Evolutionary conservation across 64 coral and sea anemone genomes (phyloP).

Genomic region (Pocillopora damicornis): DNA sequence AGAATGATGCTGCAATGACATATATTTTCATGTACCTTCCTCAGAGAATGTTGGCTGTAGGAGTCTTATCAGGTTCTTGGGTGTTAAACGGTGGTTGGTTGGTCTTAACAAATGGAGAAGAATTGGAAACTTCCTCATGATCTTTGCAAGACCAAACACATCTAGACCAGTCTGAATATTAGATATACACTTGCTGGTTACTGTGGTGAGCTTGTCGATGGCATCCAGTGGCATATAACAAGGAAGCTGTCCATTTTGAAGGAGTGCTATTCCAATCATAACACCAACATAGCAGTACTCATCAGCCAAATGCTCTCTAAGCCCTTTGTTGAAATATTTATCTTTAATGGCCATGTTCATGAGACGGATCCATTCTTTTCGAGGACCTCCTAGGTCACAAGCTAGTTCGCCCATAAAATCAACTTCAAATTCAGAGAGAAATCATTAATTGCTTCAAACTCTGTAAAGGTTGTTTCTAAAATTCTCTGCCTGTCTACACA

Average conservation of each 20-base stretch:
- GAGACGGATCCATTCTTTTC: slow-evolving; percentile 32
- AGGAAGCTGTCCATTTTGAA: slow-evolving; percentile 43
- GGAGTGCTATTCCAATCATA: slow-evolving; percentile 30
- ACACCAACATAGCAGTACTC: slow-evolving; percentile 34
- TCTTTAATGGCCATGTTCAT: slow-evolving; percentile 31
- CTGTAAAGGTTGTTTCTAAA: slow-evolving; percentile 41
- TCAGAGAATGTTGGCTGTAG: slow-evolving; percentile 22
- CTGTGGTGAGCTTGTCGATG: not conserved
- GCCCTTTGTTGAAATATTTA: slow-evolving; percentile 32
- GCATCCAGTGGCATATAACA: not conserved
- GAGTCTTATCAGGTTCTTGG: slow-evolving; percentile 11
- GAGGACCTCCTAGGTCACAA: slow-evolving; percentile 10
- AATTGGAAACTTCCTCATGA: not conserved
- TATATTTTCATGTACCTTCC: too few species aligned
- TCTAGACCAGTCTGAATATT: slow-evolving; percentile 24
- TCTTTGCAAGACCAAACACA: not conserved
- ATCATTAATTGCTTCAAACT: slow-evolving; percentile 23
- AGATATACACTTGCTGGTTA: slow-evolving; percentile 20
- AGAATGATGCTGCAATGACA: too few species aligned
- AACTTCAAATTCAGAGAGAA: slow-evolving; percentile 39
- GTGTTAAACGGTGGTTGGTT: slow-evolving; percentile 11
- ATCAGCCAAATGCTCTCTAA: slow-evolving; percentile 17
- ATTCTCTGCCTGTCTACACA: slow-evolving; percentile 29
- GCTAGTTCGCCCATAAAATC: slow-evolving; percentile 37
- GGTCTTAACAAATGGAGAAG: slow-evolving; percentile 32